Evolutionary conservation across 2,888 invertebrate species (phyloP), one percentile per base, ranked within the genome.

Genomic region (Aquatica leii): DNA sequence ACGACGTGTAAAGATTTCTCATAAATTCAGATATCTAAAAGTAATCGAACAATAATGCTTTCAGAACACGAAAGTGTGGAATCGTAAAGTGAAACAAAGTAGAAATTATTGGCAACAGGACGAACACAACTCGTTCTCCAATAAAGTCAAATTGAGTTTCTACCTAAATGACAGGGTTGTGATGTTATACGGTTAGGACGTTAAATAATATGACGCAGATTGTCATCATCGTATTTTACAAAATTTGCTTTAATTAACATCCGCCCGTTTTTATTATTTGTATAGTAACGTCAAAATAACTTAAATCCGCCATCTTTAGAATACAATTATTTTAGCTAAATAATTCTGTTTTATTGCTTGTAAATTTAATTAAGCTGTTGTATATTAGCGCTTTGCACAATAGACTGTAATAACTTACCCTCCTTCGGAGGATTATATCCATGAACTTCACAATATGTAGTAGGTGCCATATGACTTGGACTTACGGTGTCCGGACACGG

Each of bases 391-490:
- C 14, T 15, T 43, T 12, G 15, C 9, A 43, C 43, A 43, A 43
- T 14, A 43, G 43, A 21, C 18, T 37, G n/a, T 18, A 15, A 14
- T 21, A 18, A 59, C 73, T 77, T 82, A 86, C 86, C 85, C 84
- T 86, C 83, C 81, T 85, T 85, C 4, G 83, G 82, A 31, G 84
- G 82, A 71, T 83, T 82, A 75, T 82, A 86, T 69, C 86, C 86
- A 70, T 86, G 86, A 63, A 86, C 86, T 73, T 86, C 86, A 73
- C 86, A 86, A 77, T 83, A 86, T 58, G 86, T 85, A 17, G 84
- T 84, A 24, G 83, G 84, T 24, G 75, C 76, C 41, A 76, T 58
- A 68, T 74, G 76, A 66, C 74, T 77, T 60, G 74, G 78, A 65
- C 75, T 74, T 8, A 67, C 40, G 78, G 77, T 48, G 79, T 80